Base-by-base conservation (phyloP, 2,113 vertebrate genomes). In the Rhinichthys klamathensis region DNA sequence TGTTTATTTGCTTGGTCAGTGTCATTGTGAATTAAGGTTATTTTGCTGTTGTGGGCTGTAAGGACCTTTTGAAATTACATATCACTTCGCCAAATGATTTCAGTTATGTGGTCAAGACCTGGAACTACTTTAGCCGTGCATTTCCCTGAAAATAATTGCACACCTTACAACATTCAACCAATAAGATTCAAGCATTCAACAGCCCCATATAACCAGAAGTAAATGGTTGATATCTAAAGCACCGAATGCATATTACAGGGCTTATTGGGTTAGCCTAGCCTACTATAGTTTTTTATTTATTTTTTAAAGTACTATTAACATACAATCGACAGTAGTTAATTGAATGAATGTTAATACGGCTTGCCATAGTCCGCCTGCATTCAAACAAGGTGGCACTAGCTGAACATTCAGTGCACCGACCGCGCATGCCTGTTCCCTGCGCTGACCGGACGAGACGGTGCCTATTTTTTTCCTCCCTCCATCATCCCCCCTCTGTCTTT, bases 401-500 rank as follows among this genome's bases (percentile, higher is more conserved):
- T 72, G 81, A 83, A 41, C 65, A 70, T 54, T 65, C 49, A 83
- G 81, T 56, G 49, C 67, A 72, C 81, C 30, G 67, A 83, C 23
- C 67, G 81, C 81, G 81, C 67, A 83, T 83, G 81, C 46, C 49
- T 73, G 67, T 56, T 72, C 67, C 65, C 30, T 73, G 49, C 81
- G 6, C 81, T 83, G 65, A 83, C 81, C 51, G 81, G 81, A 83
- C 67, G 49, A 67, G 81, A 83, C 67, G 51, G 81, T 79, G 75
- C 41, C 49, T 54, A 21, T 78, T 79, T 67, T 65, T 80, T 58
- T 9, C 23, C 8, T 21, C 23, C 18, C 16, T 16, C 38, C 46
- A 49, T 69, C 82, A 65, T 83, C 54, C 69, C 38, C 67, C 69
- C 67, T 63, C 75, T 56, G 10, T 44, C 75, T 69, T 80, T 80